A percentile compares a stretch with the other conserved stretches of the same genome.
These are phyloP conservation scores for Pseudomyrmex flavicornis DNA, from an alignment of 1,140 invertebrate species.

Conservation along the genomic window DNA sequence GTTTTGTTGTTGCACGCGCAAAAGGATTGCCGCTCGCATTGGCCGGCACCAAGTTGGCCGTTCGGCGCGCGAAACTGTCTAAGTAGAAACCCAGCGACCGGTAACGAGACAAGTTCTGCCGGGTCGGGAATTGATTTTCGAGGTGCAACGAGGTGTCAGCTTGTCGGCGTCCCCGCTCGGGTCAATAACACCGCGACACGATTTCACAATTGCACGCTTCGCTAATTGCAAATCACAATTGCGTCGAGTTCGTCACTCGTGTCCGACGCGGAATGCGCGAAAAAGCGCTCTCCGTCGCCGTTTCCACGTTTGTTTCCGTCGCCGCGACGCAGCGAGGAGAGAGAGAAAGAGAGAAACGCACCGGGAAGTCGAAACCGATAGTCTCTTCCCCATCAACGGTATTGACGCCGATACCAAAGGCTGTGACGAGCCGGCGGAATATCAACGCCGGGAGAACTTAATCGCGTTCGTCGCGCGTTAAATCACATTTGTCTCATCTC, in stretches of 20 bases:
- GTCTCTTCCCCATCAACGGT: neutral
- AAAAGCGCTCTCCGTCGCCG: neutral
- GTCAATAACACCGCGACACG: conserved; percentile 82
- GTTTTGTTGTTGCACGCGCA: neutral
- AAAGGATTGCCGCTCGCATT: conserved; percentile 14
- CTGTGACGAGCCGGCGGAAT: neutral
- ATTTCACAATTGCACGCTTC: conserved; percentile 83
- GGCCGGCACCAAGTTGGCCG: conserved; percentile 15
- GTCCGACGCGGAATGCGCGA: conserved; percentile 43
- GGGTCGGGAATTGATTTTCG: conserved; percentile 42
- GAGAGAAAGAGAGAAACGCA: neutral
- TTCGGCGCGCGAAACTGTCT: neutral
- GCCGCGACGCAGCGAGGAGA: neutral
- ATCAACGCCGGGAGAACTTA: neutral
- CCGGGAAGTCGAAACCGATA: conserved; percentile 2
- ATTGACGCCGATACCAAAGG: neutral
- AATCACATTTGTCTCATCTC: conserved; percentile 28
- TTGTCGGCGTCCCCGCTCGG: conserved; percentile 70
- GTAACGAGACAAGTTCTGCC: conserved; percentile 20
- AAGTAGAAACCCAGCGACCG: conserved; percentile 23
- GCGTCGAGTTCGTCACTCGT: conserved; percentile 59
- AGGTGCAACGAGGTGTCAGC: conserved; percentile 57
- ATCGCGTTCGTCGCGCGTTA: neutral
- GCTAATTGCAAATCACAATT: conserved; percentile 82
- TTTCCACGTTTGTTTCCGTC: conserved; percentile 38